Percentiles rank a stretch among this genome's conserved stretches.
These are phyloP conservation scores for Spea hammondii DNA, from an alignment of 2,797 vertebrate genomes.

Conservation along the genomic window DNA sequence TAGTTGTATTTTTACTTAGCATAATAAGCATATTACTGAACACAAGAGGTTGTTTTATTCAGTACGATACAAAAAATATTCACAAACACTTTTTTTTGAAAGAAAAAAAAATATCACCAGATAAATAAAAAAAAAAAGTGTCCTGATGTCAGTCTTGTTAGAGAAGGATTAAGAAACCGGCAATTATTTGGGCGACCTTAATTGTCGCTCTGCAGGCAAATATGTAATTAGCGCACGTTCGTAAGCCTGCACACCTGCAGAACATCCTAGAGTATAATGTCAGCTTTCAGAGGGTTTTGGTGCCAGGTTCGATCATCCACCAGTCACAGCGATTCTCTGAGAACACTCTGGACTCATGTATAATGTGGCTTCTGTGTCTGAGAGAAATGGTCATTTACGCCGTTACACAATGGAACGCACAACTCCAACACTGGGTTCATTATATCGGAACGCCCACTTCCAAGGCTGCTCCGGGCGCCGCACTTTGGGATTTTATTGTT, in stretches of 20 bases:
- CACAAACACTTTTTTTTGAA: slow-evolving; percentile 64
- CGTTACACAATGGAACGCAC: slow-evolving; percentile 93
- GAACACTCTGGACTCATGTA: slow-evolving; percentile 89
- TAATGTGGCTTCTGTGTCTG: slow-evolving; percentile 89
- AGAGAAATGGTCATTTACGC: slow-evolving; percentile 96
- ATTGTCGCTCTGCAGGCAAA: slow-evolving; percentile 92
- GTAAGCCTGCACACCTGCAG: slow-evolving; percentile 96
- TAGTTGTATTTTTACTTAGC: too few relatives aligned
- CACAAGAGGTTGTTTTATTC: slow-evolving; percentile 70
- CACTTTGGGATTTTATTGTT: slow-evolving; percentile 95
- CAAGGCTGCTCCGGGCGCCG: slow-evolving; percentile 85
- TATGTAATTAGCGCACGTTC: slow-evolving; percentile 94
- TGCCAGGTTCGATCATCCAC: slow-evolving; percentile 90
- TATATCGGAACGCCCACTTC: slow-evolving; percentile 94
- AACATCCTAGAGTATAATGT: slow-evolving; percentile 89
- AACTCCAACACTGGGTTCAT: slow-evolving; percentile 96
- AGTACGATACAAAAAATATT: slow-evolving; percentile 61
- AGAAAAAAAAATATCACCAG: slow-evolving; percentile 63
- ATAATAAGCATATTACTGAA: slow-evolving; percentile 56
- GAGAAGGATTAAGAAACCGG: slow-evolving; percentile 84
- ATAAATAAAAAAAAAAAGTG: slow-evolving; percentile 54
- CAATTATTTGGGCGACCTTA: slow-evolving; percentile 97
- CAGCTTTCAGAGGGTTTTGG: slow-evolving; percentile 83
- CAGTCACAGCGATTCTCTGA: slow-evolving; percentile 92
- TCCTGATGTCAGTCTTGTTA: slow-evolving; percentile 80